Conservation (phyloP, 2,113 vertebrate genomes). For the Dromaius novaehollandiae region DNA sequence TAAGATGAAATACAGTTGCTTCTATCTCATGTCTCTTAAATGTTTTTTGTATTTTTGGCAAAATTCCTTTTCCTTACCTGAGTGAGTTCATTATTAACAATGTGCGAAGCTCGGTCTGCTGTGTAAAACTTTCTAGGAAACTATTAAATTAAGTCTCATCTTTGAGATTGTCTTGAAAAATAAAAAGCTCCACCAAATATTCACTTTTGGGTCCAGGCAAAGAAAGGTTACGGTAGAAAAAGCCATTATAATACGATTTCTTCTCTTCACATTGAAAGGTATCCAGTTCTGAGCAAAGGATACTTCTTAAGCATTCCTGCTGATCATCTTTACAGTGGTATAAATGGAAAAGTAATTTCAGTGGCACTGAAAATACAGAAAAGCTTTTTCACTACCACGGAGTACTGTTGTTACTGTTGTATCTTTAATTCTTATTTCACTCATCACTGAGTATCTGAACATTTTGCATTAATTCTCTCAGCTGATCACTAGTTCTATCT, state of each 20-base stretch:
- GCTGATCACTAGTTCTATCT: neutral
- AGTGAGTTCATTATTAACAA: neutral
- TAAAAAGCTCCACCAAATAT: neutral
- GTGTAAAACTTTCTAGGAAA: neutral
- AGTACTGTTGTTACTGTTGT: fast-evolving
- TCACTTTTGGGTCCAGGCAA: neutral
- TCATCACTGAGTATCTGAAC: neutral
- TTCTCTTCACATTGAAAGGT: neutral
- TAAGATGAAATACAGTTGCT: neutral
- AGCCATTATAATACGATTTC: neutral
- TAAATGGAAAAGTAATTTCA: neutral
- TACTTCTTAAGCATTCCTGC: neutral
- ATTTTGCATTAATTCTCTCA: neutral
- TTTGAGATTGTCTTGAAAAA: neutral
- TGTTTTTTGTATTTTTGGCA: neutral
- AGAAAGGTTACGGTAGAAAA: neutral
- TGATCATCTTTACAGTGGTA: neutral
- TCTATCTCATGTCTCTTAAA: neutral
- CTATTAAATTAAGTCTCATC: neutral
- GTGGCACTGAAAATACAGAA: neutral
- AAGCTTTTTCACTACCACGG: neutral
- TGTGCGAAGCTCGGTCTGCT: neutral
- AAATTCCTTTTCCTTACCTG: neutral
- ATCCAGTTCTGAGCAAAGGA: neutral
- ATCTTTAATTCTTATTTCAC: neutral